phyloP scores from a whole-genome alignment of 2,797 vertebrate genomes.

The Xiphophorus birchmanni region DNA sequence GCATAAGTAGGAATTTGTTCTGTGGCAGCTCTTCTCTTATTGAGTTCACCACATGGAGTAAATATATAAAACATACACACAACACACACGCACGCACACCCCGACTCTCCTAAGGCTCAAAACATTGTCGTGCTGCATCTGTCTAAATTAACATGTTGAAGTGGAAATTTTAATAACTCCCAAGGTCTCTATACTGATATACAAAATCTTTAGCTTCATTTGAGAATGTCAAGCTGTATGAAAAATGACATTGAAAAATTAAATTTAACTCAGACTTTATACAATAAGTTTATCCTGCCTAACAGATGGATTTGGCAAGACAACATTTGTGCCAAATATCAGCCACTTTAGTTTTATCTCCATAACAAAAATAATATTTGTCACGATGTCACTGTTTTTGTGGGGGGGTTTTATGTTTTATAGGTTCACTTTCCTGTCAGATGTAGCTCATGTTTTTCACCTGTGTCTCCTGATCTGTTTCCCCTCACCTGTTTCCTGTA shows the following conservation, averaged over 20 bases:
- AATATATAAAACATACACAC: neutral
- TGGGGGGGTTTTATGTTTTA: no score
- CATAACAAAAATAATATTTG: neutral
- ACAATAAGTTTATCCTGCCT: neutral
- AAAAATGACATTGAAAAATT: neutral
- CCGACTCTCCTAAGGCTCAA: neutral
- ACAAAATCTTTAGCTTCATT: neutral
- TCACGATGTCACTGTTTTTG: no score
- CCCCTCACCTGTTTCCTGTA: no score
- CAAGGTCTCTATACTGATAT: neutral
- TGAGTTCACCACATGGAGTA: conserved; percentile 11
- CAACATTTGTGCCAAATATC: neutral
- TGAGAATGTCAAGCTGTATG: neutral
- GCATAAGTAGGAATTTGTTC: conserved; percentile 2
- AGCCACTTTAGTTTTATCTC: neutral
- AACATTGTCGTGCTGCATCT: neutral
- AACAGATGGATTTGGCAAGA: neutral
- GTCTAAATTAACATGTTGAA: neutral
- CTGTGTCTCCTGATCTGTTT: no score
- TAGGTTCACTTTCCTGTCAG: no score
- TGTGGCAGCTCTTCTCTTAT: conserved; percentile 5
- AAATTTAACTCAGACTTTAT: neutral
- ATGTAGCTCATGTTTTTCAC: no score
- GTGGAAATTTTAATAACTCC: neutral
- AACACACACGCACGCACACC: neutral